These are phyloP conservation scores for Chloroclystis v-ata DNA, from an alignment of 2,888 invertebrate genomes.

Conservation along the genomic window DNA sequence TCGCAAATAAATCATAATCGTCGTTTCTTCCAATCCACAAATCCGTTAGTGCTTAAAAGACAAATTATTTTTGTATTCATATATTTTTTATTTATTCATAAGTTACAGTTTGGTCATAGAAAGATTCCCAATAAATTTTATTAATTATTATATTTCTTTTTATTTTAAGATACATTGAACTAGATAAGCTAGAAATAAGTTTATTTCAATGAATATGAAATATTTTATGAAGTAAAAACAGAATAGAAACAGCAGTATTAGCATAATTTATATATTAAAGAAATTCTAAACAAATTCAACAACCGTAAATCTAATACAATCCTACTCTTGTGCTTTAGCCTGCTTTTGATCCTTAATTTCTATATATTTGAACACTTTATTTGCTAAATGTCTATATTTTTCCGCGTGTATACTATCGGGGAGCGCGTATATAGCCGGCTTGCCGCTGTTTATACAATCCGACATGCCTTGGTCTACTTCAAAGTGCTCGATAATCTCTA, in stretches of 20 bases:
- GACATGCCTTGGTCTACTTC: conserved; percentile 85
- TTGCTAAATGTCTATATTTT: conserved; percentile 66
- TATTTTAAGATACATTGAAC: too few species aligned
- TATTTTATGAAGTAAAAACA: too few species aligned
- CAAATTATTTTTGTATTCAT: conserved; percentile 67
- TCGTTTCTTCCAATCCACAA: conserved; percentile 27
- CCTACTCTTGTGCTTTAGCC: conserved; percentile 49
- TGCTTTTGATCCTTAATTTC: conserved; percentile 51
- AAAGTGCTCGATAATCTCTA: conserved; percentile 83
- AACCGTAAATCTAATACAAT: conserved; percentile 31
- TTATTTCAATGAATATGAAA: too few species aligned
- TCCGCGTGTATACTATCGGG: conserved; percentile 77
- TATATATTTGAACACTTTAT: conserved; percentile 68
- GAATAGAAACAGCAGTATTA: too few species aligned
- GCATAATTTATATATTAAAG: conserved; percentile 24
- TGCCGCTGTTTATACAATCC: conserved; percentile 83
- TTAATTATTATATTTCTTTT: conserved; percentile 47
- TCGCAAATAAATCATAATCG: conserved; percentile 27
- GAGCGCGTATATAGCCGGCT: conserved; percentile 84
- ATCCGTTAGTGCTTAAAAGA: conserved; percentile 51
- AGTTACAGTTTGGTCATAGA: conserved; percentile 45
- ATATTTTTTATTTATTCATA: conserved; percentile 53
- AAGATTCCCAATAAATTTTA: conserved; percentile 65
- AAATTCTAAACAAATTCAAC: conserved; percentile 49
- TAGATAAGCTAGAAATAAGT: too few species aligned